A percentile compares a stretch with the other conserved stretches of the same genome.
Conservation (phyloP, 1,140 invertebrate genomes). For the Penaeus chinensis region DNA sequence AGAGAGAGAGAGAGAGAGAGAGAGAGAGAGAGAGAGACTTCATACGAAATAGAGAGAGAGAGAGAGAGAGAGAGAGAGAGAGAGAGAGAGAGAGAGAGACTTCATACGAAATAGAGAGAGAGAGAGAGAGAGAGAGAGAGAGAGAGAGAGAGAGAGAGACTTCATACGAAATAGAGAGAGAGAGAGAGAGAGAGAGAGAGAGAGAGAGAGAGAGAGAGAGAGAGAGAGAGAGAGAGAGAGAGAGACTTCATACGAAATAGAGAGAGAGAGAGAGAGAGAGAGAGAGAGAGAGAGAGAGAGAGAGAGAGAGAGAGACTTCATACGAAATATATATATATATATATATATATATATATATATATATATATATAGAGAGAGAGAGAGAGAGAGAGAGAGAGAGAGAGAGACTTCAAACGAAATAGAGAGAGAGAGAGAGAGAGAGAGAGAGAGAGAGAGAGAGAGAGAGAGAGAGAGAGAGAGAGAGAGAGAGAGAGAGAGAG, state of each 20-base stretch:
- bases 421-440: background rate
- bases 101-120: too few relatives aligned
- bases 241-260: too few relatives aligned
- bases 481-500: background rate
- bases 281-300: background rate
- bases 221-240: background rate
- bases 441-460: background rate
- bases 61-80: constrained; percentile 7
- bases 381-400: background rate
- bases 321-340: too few relatives aligned
- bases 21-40: background rate
- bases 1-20: background rate
- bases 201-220: background rate
- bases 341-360: too few relatives aligned
- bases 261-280: background rate
- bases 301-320: background rate
- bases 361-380: too few relatives aligned
- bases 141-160: background rate
- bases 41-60: too few relatives aligned
- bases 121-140: background rate
- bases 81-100: background rate
- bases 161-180: too few relatives aligned
- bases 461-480: background rate
- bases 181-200: background rate
- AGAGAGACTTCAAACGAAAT: background rate